Evolutionary conservation across 2,113 vertebrate species (phyloP).

Genomic region (Galemys pyrenaicus): DNA sequence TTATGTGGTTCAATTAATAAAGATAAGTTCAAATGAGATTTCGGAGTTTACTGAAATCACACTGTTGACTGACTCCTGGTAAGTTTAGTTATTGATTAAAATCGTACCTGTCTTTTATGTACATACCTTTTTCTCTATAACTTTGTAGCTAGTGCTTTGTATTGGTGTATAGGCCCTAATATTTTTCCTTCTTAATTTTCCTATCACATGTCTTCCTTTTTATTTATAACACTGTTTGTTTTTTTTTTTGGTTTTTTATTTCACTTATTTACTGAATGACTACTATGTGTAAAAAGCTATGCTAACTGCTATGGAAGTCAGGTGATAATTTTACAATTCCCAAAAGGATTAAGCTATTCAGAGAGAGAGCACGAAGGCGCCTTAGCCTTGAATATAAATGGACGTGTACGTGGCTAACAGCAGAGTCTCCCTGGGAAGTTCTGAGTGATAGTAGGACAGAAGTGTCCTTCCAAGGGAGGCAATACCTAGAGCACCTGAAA

Average conservation of each 20-base stretch:
- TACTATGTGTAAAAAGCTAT: not conserved
- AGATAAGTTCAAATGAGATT: not conserved
- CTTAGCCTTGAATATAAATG: not conserved
- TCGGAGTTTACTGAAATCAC: not conserved
- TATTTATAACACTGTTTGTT: not conserved
- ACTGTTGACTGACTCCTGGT: not conserved
- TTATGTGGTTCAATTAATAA: conserved; percentile 4
- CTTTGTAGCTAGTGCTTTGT: not conserved
- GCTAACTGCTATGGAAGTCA: not conserved
- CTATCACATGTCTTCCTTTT: not conserved
- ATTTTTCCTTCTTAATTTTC: not conserved
- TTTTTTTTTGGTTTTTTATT: no score
- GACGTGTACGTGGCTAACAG: not conserved
- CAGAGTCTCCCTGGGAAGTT: not conserved
- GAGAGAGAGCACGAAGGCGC: not conserved
- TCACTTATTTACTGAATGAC: conserved; percentile 8
- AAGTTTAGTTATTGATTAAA: not conserved
- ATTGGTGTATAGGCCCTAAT: not conserved
- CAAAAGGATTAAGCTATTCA: not conserved
- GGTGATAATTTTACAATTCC: not conserved
- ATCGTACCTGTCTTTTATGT: not conserved
- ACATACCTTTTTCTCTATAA: not conserved
- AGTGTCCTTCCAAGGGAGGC: no score
- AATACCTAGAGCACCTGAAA: not conserved
- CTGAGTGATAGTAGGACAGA: not conserved